Percentiles rank a stretch among this genome's conserved stretches.
Evolutionary conservation across 2,888 invertebrate species (phyloP).

Genomic region (Malacosoma neustria): DNA sequence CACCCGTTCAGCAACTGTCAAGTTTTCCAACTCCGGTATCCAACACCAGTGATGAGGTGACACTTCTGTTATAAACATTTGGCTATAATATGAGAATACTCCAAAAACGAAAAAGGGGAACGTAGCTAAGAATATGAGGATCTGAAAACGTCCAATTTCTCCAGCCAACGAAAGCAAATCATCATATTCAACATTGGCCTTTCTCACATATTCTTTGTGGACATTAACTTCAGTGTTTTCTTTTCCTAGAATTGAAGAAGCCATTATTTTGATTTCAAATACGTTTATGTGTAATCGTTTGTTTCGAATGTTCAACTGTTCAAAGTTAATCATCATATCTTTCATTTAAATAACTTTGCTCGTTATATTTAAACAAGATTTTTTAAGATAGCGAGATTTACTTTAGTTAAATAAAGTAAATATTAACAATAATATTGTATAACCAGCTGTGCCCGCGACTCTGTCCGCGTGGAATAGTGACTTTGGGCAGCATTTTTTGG

Average conservation of each 20-base stretch:
- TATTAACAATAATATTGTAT: too few species aligned
- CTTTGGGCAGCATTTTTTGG: too few species aligned
- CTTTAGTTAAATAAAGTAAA: too few species aligned
- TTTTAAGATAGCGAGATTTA: too few species aligned
- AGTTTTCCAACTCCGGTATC: slow-evolving; percentile 26
- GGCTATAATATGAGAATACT: slow-evolving; percentile 23
- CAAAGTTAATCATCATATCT: too few species aligned
- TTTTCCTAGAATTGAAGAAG: not conserved
- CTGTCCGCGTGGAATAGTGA: too few species aligned
- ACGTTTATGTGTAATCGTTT: too few species aligned
- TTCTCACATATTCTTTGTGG: not conserved
- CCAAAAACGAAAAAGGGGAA: slow-evolving; percentile 27
- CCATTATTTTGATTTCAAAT: too few species aligned
- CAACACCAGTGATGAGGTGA: slow-evolving; percentile 29
- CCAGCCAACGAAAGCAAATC: slow-evolving; percentile 26
- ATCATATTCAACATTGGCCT: slow-evolving; percentile 20
- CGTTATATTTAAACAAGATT: too few species aligned
- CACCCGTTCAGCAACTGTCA: slow-evolving; percentile 21
- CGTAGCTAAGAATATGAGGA: slow-evolving; percentile 22
- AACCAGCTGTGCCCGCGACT: too few species aligned
- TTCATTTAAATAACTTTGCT: too few species aligned
- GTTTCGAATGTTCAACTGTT: too few species aligned
- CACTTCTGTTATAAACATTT: slow-evolving; percentile 27
- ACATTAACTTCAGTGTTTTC: not conserved
- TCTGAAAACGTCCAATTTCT: slow-evolving; percentile 25